These are phyloP conservation scores for Azorinus chamasolen DNA, from an alignment of 2,888 invertebrate species.

Conservation along the genomic window DNA sequence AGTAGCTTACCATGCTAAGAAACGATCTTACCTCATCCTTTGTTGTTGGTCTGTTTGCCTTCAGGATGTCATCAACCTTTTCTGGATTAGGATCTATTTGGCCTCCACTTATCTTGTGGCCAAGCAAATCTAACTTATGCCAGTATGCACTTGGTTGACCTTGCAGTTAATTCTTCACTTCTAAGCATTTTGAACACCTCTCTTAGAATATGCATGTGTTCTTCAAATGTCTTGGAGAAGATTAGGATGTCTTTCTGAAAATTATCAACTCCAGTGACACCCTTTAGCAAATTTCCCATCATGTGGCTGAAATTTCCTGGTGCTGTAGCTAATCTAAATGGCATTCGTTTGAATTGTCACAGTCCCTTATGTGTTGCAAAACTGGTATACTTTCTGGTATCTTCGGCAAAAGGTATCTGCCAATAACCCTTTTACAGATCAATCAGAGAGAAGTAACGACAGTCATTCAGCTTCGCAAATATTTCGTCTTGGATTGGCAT, in stretches of 20 bases:
- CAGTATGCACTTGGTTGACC: constrained; percentile 35
- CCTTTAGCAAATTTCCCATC: constrained; percentile 50
- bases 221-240: too few relatives aligned
- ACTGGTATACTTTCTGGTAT: constrained; percentile 42
- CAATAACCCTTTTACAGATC: constrained; percentile 68
- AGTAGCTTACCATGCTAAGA: too few relatives aligned
- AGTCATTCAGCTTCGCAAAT: too few relatives aligned
- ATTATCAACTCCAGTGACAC: constrained; percentile 35
- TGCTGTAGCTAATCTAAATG: constrained; percentile 51
- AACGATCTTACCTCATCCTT: constrained; percentile 31
- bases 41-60: too few relatives aligned
- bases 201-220: too few relatives aligned
- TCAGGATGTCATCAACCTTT: too few relatives aligned
- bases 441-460: too few relatives aligned
- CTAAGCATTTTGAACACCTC: constrained; percentile 24
- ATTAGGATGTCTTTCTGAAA: constrained; percentile 57
- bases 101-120: constrained; percentile 31
- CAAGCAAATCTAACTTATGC: constrained; percentile 30
- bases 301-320: too few relatives aligned
- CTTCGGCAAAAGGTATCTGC: constrained; percentile 53
- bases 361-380: constrained; percentile 58
- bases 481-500: too few relatives aligned
- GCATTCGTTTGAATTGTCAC: constrained; percentile 33
- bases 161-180: constrained; percentile 48
- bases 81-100: constrained; percentile 1